Evolutionary conservation across 2,797 vertebrate genomes (phyloP), one percentile per base, ranked within the genome.

Genomic region (Miichthys miiuy): DNA sequence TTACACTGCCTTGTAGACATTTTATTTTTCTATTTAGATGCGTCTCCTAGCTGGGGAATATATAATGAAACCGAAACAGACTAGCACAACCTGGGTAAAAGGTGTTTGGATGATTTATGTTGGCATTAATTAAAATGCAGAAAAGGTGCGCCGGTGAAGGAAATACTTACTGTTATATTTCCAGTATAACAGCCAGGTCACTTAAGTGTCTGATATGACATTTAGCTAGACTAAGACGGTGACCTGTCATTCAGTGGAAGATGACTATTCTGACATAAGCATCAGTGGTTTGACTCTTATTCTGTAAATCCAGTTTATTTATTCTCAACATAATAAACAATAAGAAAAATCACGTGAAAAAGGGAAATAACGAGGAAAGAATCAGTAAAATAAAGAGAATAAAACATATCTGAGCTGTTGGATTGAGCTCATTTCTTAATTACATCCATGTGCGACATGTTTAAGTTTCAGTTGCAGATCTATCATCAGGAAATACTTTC

Each of bases 1-100:
- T 65, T 11, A 51, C 27, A 2, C 16, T 69, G 52, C 52, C 65
- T 58, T 0, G 0, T 20, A 71, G 54, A n/a, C 17, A 25, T 46
- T 38, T 60, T 38, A 34, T 9, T 38, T 51, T 25, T 18, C 10
- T 52, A 11, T 52, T 34, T 61, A 2, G 21, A 60, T 27, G 2
- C 25, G 16, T 72, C 63, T 38, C 0, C 46, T 41, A 20, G 25
- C 52, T 41, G 6, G n/a, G 3, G 21, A 23, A 34, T 55, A 6
- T 20, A 21, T 27, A 30, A 44, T 44, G 16, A 51, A 72, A 63
- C 6, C 5, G 13, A 52, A 82, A 21, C 68, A 52, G 14, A 70
- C 23, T 46, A 68, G 4, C 25, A 18, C 27, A 46, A 47, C 42
- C n/a, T 50, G 55, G 48, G 41, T 65, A 9, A 30, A 41, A 30